A percentile compares a stretch with the other conserved stretches of the same genome.
These are phyloP conservation scores for Potamilus streckersoni DNA, from an alignment of 1,140 invertebrate genomes.

Conservation along the genomic window DNA sequence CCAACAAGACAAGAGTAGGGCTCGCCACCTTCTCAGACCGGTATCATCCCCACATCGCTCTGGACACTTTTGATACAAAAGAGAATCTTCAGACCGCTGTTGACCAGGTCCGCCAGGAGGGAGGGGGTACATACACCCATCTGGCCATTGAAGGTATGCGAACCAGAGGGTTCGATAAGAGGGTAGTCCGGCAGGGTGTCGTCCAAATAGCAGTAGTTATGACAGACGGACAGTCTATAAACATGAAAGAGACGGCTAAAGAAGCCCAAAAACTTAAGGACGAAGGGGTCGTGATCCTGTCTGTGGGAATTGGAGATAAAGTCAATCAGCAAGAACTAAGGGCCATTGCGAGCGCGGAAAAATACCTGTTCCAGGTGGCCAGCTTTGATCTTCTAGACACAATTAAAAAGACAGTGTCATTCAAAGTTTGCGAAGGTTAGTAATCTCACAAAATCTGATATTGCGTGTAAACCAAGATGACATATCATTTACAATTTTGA, in stretches of 20 bases:
- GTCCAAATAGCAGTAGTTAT: conserved; percentile 29
- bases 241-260: conserved; percentile 19
- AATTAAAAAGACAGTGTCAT: conserved; percentile 25
- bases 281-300: conserved; percentile 36
- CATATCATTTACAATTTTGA: too few species aligned
- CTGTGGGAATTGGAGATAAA: conserved; percentile 36
- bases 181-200: conserved; percentile 11
- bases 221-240: conserved; percentile 30
- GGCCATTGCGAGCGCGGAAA: conserved; percentile 33
- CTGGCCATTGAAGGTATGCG: conserved; percentile 28
- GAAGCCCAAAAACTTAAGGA: conserved; percentile 27
- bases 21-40: conserved; percentile 23
- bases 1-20: conserved; percentile 33
- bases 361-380: conserved; percentile 35
- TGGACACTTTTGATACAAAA: conserved; percentile 5
- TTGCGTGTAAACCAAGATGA: too few species aligned
- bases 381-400: conserved; percentile 30
- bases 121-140: conserved; percentile 31
- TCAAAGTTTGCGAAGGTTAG: conserved; percentile 27
- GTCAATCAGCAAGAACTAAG: conserved; percentile 37
- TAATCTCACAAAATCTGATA: neutral
- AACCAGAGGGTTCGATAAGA: conserved; percentile 9
- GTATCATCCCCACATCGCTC: conserved; percentile 9
- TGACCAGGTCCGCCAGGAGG: conserved; percentile 20
- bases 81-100: conserved; percentile 6